A percentile compares a stretch with the other conserved stretches of the same genome.
These are phyloP conservation scores for Coendou prehensilis DNA, from an alignment of 2,797 vertebrate species.

Conservation along the genomic window DNA sequence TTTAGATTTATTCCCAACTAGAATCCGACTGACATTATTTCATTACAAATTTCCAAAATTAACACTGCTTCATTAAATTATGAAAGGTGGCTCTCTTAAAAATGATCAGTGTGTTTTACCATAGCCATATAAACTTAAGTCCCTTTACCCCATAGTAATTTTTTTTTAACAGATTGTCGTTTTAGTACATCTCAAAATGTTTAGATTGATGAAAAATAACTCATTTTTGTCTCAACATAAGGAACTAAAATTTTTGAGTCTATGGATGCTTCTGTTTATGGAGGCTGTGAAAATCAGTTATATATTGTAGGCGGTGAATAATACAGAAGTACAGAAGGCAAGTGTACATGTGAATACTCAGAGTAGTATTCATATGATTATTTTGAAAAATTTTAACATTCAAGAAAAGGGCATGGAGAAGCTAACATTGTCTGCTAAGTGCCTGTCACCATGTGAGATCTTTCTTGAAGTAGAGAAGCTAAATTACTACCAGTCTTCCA, in stretches of 20 bases:
- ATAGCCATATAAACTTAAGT: not conserved
- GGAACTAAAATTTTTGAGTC: slow-evolving; percentile 32
- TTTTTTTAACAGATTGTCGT: slow-evolving; percentile 28
- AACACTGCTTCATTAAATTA: not conserved
- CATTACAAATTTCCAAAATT: slow-evolving; percentile 31
- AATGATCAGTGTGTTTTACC: slow-evolving; percentile 16
- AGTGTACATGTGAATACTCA: not conserved
- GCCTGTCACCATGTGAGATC: not conserved
- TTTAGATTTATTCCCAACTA: slow-evolving; percentile 41
- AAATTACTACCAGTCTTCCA: not conserved
- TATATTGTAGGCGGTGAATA: not conserved
- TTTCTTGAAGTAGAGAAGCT: slow-evolving; percentile 36
- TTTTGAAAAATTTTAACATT: slow-evolving; percentile 45
- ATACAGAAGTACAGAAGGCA: not conserved
- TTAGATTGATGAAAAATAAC: slow-evolving; percentile 40
- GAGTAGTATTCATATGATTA: not conserved
- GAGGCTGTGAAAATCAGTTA: slow-evolving; percentile 32
- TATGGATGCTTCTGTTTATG: not conserved
- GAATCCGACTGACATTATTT: slow-evolving; percentile 41
- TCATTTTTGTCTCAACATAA: slow-evolving; percentile 9
- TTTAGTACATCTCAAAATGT: slow-evolving; percentile 44
- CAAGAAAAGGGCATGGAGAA: not conserved
- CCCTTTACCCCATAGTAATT: not conserved
- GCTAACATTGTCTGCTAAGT: not conserved
- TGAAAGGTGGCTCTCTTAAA: slow-evolving; percentile 46